Evolutionary conservation across 2,888 invertebrate species (phyloP).

Genomic region (Rhamphomyia laevipes): DNA sequence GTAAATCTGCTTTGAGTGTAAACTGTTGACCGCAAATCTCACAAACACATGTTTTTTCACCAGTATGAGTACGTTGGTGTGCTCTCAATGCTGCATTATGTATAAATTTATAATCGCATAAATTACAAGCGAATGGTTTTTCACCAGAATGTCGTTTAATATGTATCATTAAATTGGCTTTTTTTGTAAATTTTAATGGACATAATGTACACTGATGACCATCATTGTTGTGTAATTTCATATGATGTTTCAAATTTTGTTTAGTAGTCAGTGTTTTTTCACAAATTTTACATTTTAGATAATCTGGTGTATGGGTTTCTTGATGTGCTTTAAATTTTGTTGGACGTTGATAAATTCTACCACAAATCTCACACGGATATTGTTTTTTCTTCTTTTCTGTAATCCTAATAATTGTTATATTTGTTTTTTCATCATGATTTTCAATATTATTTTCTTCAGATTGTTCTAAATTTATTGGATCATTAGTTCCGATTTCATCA

Average conservation of each 20-base stretch:
- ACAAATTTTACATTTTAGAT: background rate
- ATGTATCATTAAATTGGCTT: background rate
- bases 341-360: background rate
- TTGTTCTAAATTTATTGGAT: too few species aligned
- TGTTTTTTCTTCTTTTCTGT: too few species aligned
- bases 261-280: background rate
- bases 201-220: background rate
- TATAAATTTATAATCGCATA: background rate
- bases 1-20: background rate
- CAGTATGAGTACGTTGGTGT: background rate
- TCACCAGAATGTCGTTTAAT: background rate
- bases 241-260: background rate
- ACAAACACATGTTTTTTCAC: background rate
- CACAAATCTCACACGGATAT: background rate
- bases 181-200: background rate
- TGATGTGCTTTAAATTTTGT: background rate
- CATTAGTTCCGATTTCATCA: too few species aligned
- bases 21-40: background rate
- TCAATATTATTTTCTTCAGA: too few species aligned
- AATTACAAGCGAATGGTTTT: background rate
- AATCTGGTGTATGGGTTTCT: background rate
- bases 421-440: too few species aligned
- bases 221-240: background rate
- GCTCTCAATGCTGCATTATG: background rate
- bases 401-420: too few species aligned